Evolutionary conservation across 2,797 vertebrate species (phyloP).

Genomic region (Spinibarbus caldwelli): DNA sequence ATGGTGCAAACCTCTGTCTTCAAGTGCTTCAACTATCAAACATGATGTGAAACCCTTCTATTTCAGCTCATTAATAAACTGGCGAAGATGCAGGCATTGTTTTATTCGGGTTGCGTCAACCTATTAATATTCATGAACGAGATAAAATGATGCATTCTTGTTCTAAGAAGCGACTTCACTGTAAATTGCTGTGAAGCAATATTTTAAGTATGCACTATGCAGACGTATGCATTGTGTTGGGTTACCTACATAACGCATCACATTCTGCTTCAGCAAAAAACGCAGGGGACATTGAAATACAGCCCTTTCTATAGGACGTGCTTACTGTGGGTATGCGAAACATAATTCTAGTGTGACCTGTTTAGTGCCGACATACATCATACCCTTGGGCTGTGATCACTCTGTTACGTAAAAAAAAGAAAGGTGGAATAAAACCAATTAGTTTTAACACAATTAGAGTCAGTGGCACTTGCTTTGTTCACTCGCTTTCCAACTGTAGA

Average conservation of each 20-base stretch:
- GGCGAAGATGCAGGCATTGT: background rate
- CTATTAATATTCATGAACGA: slow-evolving; percentile 25
- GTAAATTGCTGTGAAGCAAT: slow-evolving; percentile 44
- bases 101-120: background rate
- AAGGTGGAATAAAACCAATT: slow-evolving; percentile 79
- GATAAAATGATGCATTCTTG: slow-evolving; percentile 50
- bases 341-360: slow-evolving; percentile 59
- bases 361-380: background rate
- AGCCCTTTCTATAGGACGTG: slow-evolving; percentile 67
- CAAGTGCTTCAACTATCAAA: background rate
- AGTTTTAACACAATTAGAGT: background rate
- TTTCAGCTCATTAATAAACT: slow-evolving; percentile 44
- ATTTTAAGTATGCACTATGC: slow-evolving; percentile 66
- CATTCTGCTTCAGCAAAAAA: slow-evolving; percentile 72
- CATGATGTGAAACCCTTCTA: background rate
- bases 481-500: background rate
- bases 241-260: slow-evolving; percentile 72
- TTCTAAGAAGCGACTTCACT: slow-evolving; percentile 42
- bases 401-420: background rate
- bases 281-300: slow-evolving; percentile 66
- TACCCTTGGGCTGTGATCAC: background rate
- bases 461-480: background rate
- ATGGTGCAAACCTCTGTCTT: too few species aligned
- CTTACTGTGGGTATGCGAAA: slow-evolving; percentile 71
- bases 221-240: slow-evolving; percentile 69